Base-by-base conservation (phyloP, 2,113 vertebrate species). In the Siniperca knerii region DNA sequence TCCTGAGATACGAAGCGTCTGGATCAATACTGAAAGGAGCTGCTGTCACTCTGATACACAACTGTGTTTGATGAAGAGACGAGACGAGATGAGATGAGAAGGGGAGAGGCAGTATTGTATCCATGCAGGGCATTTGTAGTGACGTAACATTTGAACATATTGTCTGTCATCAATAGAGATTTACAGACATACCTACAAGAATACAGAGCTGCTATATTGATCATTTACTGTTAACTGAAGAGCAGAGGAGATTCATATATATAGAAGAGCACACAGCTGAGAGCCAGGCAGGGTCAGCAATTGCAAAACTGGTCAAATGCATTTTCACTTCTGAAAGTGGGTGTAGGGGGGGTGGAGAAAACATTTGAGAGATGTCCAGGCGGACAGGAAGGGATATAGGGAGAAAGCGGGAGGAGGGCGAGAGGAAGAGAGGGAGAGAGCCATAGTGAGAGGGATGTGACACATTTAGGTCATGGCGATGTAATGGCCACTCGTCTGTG, bases 381-480 rank as follows among this genome's bases (percentile, higher is more conserved):
- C 57, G 77, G 82, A 92, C 86, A 85, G 80, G 79, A 77, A 84
- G 77, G 46, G 73, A 87, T 86, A 82, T 75, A 86, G 60, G 66
- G 44, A 85, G 85, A 69, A 78, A 79, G 79, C 10, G 66, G 79
- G 86, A 79, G 84, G 85, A 88, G 76, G 81, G 46, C 65, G 67
- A 50, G 87, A 75, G 66, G 50, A 70, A 79, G 86, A 77, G 76
- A 70, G 74, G 61, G 69, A 85, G 81, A 81, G 85, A 82, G 83
- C 67, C 81, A 72, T 64, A 75, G 90, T 78, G 83, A 83, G 89
- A 91, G 87, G 77, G 82, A 84, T 67, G 90, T 96, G 95, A 96
- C 96, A 96, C 94, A 96, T 96, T 96, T 95, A 95, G 96, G 96
- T 95, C 95, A 94, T 84, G 82, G 90, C 91, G 95, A 96, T 92